These are phyloP conservation scores for Leucozona laternaria DNA, from an alignment of 2,888 invertebrate species.

Conservation along the genomic window DNA sequence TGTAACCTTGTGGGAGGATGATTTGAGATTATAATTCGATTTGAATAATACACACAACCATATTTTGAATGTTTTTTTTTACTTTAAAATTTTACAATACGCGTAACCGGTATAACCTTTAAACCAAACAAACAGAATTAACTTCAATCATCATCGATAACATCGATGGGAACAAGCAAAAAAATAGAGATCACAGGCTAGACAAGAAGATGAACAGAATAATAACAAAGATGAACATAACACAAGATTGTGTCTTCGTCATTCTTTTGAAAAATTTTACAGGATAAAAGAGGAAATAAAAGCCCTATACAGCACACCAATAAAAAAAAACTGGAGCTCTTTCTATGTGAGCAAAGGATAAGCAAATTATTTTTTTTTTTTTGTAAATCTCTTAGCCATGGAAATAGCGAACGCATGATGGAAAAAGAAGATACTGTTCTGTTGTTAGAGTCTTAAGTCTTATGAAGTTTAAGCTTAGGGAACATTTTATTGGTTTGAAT, in stretches of 20 bases:
- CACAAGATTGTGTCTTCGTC: not conserved
- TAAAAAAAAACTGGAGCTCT: not conserved
- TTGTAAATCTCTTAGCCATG: not conserved
- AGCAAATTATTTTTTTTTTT: not conserved
- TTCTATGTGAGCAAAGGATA: not conserved
- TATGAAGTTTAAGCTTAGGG: not conserved
- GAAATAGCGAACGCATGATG: not conserved
- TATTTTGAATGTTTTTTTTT: not conserved
- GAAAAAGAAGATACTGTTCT: not conserved
- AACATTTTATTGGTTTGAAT: not conserved
- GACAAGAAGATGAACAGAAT: conserved; percentile 20
- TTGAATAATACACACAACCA: not conserved
- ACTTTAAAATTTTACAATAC: not conserved
- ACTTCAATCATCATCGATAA: conserved; percentile 13
- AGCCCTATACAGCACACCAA: not conserved
- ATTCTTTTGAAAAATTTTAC: not conserved
- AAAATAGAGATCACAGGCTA: not conserved
- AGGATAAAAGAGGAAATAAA: not conserved
- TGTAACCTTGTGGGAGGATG: not conserved
- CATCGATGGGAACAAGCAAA: not conserved
- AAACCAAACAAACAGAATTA: not conserved
- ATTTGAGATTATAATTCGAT: not conserved
- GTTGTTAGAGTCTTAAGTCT: not conserved
- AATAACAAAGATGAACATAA: not conserved
- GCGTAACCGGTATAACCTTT: not conserved